A percentile compares a stretch with the other conserved stretches of the same genome.
phyloP scores from a whole-genome alignment of 2,797 vertebrate species.

The Sibirionetta formosa region DNA sequence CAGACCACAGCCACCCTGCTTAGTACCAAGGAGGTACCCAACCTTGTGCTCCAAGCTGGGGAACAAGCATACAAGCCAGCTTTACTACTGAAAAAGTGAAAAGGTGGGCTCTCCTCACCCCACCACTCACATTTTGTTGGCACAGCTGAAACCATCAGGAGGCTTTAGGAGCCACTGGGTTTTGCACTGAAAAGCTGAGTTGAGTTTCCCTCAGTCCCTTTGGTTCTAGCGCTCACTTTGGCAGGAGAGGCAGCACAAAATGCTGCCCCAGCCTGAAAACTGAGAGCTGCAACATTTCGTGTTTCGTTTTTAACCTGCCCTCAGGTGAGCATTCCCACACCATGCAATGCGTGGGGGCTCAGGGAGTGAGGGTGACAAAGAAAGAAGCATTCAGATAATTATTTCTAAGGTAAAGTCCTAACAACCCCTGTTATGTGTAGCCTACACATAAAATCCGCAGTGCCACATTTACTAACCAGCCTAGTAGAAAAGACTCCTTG shows the following conservation, averaged over 20 bases:
- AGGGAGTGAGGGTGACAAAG: fast-evolving
- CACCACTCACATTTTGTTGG: fast-evolving
- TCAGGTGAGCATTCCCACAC: background rate
- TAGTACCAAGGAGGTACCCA: too few relatives aligned
- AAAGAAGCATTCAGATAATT: background rate
- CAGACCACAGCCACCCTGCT: background rate
- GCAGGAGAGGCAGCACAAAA: background rate
- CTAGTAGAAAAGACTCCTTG: background rate
- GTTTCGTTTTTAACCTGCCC: background rate
- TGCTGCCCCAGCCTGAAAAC: background rate
- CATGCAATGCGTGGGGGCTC: fast-evolving
- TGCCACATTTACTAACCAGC: background rate
- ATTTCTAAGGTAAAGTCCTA: background rate
- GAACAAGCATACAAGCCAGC: fast-evolving
- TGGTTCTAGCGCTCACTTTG: fast-evolving
- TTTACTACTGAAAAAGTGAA: background rate
- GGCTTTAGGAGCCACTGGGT: background rate
- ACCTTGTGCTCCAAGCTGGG: background rate
- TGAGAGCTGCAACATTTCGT: background rate
- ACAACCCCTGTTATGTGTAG: fast-evolving
- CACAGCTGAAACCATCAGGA: background rate
- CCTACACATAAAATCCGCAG: background rate
- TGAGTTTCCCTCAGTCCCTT: background rate
- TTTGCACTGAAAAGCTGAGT: background rate
- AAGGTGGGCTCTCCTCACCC: background rate